Percentiles rank a stretch among this genome's conserved stretches.
Evolutionary conservation across 2,113 vertebrate genomes (phyloP).

Genomic region (Hippocampus comes): DNA sequence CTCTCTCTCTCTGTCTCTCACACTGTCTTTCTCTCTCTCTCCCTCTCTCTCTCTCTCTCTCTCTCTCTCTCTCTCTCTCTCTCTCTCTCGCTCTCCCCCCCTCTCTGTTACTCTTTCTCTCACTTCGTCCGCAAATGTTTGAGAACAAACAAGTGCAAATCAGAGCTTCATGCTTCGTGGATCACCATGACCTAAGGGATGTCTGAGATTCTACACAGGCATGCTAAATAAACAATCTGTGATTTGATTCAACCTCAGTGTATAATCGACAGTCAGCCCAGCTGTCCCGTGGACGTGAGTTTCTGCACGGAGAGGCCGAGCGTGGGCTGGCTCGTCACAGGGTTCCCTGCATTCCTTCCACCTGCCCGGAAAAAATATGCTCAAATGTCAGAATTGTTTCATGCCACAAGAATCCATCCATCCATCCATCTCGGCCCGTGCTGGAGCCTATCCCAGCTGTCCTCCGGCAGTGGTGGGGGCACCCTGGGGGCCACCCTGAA

Average conservation of each 20-base stretch:
- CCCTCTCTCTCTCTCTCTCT: neutral
- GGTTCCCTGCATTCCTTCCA: neutral
- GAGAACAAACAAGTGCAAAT: neutral
- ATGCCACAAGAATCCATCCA: too few species aligned
- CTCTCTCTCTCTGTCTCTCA: neutral
- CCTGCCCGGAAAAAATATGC: too few species aligned
- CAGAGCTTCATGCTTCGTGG: neutral
- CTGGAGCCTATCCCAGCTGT: too few species aligned
- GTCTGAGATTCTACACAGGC: neutral
- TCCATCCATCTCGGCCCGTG: too few species aligned
- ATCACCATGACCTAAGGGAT: neutral
- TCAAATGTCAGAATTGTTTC: too few species aligned
- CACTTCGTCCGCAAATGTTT: neutral
- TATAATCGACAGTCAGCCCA: neutral
- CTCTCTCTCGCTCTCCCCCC: neutral
- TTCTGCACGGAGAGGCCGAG: slow-evolving; percentile 34
- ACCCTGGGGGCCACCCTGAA: too few species aligned
- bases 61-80: neutral
- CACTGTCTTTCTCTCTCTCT: neutral
- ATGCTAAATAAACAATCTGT: neutral
- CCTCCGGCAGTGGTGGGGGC: too few species aligned
- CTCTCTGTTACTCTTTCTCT: neutral
- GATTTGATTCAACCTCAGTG: neutral
- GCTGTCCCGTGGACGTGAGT: slow-evolving; percentile 33
- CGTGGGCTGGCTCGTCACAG: neutral